Evolutionary conservation across 2,797 vertebrate species (phyloP).

Genomic region (Tragopan temminckii): DNA sequence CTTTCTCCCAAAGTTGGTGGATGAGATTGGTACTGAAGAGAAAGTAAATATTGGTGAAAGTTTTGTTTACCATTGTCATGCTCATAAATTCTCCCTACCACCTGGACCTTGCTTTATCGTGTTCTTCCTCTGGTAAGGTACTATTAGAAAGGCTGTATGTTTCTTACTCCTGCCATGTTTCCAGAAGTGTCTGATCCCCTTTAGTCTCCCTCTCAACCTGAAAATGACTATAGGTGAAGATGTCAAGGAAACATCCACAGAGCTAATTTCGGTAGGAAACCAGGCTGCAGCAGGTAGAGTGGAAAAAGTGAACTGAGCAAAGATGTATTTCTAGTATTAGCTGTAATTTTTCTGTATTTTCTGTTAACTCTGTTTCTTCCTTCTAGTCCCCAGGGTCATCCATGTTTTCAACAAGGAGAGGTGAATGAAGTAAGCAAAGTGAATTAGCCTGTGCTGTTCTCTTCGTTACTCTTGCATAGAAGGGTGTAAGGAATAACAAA

Average conservation of each 20-base stretch:
- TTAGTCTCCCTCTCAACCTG: background rate
- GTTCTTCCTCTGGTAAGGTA: background rate
- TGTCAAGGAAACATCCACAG: background rate
- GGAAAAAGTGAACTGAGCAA: background rate
- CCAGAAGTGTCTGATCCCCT: background rate
- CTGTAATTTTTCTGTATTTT: background rate
- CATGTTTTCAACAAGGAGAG: background rate
- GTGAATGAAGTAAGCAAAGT: background rate
- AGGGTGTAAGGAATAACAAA: background rate
- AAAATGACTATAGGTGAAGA: background rate
- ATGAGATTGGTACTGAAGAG: background rate
- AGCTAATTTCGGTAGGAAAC: background rate
- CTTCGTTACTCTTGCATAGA: background rate
- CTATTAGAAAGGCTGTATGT: background rate
- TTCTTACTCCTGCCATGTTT: background rate
- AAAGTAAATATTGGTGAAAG: background rate
- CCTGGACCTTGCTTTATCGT: background rate
- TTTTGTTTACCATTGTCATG: background rate
- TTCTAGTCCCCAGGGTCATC: background rate
- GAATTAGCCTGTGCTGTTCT: background rate
- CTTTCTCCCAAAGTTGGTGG: background rate
- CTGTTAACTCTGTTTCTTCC: background rate
- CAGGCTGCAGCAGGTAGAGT: background rate
- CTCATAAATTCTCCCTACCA: background rate
- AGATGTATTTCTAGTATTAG: background rate